Evolutionary conservation across 2,888 invertebrate genomes (phyloP), one percentile per base, ranked within the genome.

Genomic region (Dioctria rufipes): DNA sequence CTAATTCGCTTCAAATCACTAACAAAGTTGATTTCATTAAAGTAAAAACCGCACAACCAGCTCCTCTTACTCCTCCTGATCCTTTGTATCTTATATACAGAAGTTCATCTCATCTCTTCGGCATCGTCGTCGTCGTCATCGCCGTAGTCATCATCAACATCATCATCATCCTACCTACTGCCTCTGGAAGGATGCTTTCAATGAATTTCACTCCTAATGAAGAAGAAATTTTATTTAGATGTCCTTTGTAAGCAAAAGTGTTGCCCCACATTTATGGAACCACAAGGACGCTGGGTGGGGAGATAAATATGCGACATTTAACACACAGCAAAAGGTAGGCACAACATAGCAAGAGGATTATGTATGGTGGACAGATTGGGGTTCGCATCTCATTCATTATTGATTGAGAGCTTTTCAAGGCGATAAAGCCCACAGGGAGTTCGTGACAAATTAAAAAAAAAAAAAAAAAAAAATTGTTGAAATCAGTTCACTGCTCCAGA

Each of bases 191-290:
- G 11, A 11, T n/a, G 54, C 54, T 54, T 54, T 54, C 54, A n/a
- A 54, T 54, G 54, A 8, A 54, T n/a, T 54, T n/a, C 11, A 4
- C 54, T 4, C 54, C 54, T 54, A 54, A 54, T 54, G 54, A 54
- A 54, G 54, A 11, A 54, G 54, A 54, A 54, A 11, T 25, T 54
- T 54, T 54, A 54, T 11, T 54, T 54, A 54, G 54, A 11, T n/a
- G n/a, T 54, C 54, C 54, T 54, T 54, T 54, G 54, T 54, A 54
- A 54, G 11, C 54, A 54, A 54, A 54, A 54, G 54, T 54, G 54
- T 11, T 54, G 54, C 11, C 54, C 54, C 11, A 54, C 54, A 54
- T 54, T n/a, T 54, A 54, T 54, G n/a, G 11, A 11, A 11, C 3
- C 11, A 54, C 54, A 54, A 54, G 54, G 54, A 54, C 54, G 54